phyloP scores from a whole-genome alignment of 2,113 vertebrate species.

The Mastomys natalensis region DNA sequence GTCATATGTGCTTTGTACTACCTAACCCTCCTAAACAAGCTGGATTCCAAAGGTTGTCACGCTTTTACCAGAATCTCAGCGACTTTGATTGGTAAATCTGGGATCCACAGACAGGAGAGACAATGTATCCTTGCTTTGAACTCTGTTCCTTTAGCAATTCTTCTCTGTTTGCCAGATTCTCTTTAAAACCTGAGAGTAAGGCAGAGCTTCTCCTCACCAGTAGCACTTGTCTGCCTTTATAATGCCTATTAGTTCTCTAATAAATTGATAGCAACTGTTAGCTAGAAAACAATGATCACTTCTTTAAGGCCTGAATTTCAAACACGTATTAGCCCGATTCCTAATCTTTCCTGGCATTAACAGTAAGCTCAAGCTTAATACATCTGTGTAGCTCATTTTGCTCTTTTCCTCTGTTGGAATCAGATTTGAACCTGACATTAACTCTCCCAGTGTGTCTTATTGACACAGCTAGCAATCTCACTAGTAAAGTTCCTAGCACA shows the following conservation, averaged over 20 bases:
- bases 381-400: background rate
- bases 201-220: background rate
- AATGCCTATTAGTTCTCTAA: conserved; percentile 35
- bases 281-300: background rate
- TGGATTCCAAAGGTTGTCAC: background rate
- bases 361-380: background rate
- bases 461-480: background rate
- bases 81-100: background rate
- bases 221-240: no score
- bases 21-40: background rate
- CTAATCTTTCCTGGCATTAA: background rate
- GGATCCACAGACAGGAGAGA: background rate
- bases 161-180: background rate
- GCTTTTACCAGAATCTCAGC: background rate
- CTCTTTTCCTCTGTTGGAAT: background rate
- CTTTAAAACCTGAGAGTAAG: conserved; percentile 1
- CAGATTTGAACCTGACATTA: background rate
- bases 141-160: background rate
- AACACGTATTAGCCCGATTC: background rate
- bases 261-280: conserved; percentile 10
- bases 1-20: background rate
- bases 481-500: background rate
- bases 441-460: background rate
- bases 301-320: conserved; percentile 18
- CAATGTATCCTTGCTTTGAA: conserved; percentile 5